phyloP scores from a whole-genome alignment of 1,140 invertebrate species.

The Drosophila mojavensis region DNA sequence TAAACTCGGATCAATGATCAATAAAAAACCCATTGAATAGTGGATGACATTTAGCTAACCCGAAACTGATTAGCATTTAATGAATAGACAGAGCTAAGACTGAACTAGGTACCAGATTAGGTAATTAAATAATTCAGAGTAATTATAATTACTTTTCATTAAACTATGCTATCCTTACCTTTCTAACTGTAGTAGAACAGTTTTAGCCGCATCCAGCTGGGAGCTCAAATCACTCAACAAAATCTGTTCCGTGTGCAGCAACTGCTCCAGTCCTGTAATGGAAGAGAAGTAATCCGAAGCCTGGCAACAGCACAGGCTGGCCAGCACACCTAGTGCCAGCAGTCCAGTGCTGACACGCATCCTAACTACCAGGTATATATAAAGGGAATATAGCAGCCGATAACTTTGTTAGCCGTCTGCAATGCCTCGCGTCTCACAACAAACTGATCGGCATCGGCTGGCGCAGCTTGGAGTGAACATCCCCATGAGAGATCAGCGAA shows the following conservation, averaged over 20 bases:
- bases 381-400: background rate
- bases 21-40: background rate
- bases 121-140: too few relatives aligned
- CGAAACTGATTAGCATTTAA: background rate
- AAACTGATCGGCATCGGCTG: slow-evolving; percentile 47
- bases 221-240: slow-evolving; percentile 91
- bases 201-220: slow-evolving; percentile 91
- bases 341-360: slow-evolving; percentile 43
- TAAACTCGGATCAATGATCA: background rate
- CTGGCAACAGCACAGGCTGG: slow-evolving; percentile 13
- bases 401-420: slow-evolving; percentile 41
- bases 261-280: slow-evolving; percentile 92
- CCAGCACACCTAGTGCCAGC: slow-evolving; percentile 38
- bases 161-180: slow-evolving; percentile 84
- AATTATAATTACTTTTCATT: too few relatives aligned
- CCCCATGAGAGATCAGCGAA: slow-evolving; percentile 42
- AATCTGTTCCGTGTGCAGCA: slow-evolving; percentile 93
- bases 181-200: slow-evolving; percentile 90
- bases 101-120: too few relatives aligned
- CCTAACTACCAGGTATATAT: background rate
- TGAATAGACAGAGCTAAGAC: background rate
- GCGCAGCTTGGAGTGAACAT: slow-evolving; percentile 26
- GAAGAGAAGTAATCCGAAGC: slow-evolving; percentile 92
- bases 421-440: slow-evolving; percentile 52
- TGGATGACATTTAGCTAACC: slow-evolving; percentile 3